A percentile compares a stretch with the other conserved stretches of the same genome.
Conservation (phyloP, 2,888 invertebrate genomes). For the Geophilus truncorum region DNA sequence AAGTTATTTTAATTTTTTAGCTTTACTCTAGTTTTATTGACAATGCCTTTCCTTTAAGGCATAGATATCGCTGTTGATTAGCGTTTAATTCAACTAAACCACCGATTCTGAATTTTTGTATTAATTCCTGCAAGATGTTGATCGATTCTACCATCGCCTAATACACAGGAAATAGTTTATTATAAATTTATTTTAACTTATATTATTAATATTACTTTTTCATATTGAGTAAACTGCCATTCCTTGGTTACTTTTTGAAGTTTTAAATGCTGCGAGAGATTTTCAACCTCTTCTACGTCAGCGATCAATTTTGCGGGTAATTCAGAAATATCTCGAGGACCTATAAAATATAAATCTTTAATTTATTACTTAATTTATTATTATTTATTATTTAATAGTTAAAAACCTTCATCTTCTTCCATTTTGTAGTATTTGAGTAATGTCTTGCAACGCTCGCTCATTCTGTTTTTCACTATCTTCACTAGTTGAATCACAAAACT, state of each 20-base stretch:
- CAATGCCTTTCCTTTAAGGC: background rate
- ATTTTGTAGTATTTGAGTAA: background rate
- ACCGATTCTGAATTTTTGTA: background rate
- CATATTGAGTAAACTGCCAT: constrained; percentile 1
- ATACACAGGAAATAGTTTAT: no score
- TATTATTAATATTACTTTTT: background rate
- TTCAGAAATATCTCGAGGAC: background rate
- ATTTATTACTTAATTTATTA: no score
- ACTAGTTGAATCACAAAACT: background rate
- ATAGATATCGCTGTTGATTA: background rate
- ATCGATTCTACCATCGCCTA: background rate
- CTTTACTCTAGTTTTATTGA: background rate
- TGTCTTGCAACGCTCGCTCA: background rate
- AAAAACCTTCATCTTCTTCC: background rate
- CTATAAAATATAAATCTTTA: background rate
- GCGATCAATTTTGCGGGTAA: background rate
- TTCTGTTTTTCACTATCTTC: background rate
- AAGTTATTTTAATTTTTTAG: background rate
- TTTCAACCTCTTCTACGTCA: background rate
- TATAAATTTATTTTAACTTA: no score
- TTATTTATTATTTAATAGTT: background rate
- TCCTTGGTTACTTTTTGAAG: background rate
- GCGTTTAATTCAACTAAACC: background rate
- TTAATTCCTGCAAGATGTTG: background rate
- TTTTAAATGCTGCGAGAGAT: background rate